A percentile compares a stretch with the other conserved stretches of the same genome.
Evolutionary conservation across 2,113 vertebrate species (phyloP).

Genomic region (Caranx melampygus): DNA sequence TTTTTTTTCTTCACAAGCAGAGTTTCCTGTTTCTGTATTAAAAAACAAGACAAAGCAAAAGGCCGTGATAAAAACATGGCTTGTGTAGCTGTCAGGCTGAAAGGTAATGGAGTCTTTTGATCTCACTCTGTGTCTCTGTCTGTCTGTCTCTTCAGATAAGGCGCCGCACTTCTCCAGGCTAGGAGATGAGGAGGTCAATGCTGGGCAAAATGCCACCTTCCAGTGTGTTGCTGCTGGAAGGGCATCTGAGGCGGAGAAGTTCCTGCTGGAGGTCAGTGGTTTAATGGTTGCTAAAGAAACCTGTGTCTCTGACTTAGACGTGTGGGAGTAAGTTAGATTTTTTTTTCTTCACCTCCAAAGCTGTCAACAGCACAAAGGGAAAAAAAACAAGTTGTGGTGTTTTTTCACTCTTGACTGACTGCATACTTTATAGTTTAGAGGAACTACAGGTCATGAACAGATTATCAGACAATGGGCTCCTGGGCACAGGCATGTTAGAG

Average conservation of each 20-base stretch:
- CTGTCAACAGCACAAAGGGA: neutral
- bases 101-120: constrained; percentile 47
- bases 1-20: neutral
- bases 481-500: neutral
- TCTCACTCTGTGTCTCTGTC: constrained; percentile 35
- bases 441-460: neutral
- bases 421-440: neutral
- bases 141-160: constrained; percentile 86
- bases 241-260: constrained; percentile 88
- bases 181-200: constrained; percentile 96
- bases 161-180: constrained; percentile 96
- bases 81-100: constrained; percentile 32
- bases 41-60: constrained; percentile 2
- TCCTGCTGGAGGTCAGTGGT: constrained; percentile 93
- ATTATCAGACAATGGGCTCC: neutral
- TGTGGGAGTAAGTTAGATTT: constrained; percentile 16
- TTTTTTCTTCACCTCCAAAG: neutral
- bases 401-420: neutral
- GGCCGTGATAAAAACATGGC: constrained; percentile 9
- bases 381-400: neutral
- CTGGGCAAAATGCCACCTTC: constrained; percentile 95
- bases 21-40: constrained; percentile 30
- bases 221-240: constrained; percentile 94
- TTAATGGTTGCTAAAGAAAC: constrained; percentile 14
- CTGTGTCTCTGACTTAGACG: neutral